Conservation (phyloP, 2,888 invertebrate genomes). For the Chaetoderma sp. region DNA sequence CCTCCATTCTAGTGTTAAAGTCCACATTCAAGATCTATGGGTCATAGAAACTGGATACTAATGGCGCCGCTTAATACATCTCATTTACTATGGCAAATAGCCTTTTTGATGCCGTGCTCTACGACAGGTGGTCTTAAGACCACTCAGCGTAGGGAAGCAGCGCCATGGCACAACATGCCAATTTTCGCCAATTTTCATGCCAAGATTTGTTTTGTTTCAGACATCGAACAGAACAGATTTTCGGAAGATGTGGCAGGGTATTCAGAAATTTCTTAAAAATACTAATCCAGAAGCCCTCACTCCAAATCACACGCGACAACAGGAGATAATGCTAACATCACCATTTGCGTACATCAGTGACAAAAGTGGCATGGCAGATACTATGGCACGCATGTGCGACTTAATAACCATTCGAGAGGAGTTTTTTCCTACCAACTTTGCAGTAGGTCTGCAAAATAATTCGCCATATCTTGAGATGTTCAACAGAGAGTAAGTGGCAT, state of each 20-base stretch:
- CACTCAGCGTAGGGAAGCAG: no score
- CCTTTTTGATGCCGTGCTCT: no score
- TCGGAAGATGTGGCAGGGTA: slow-evolving; percentile 4
- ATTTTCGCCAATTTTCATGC: no score
- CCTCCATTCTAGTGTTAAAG: no score
- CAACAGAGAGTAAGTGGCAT: slow-evolving; percentile 49
- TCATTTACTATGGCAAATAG: no score
- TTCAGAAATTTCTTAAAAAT: neutral
- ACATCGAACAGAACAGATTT: slow-evolving; percentile 1
- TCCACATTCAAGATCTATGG: no score
- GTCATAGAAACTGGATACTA: no score
- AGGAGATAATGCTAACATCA: slow-evolving; percentile 2
- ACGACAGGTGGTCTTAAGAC: no score
- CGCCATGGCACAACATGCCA: no score
- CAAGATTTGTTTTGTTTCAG: no score
- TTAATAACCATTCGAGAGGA: slow-evolving; percentile 49
- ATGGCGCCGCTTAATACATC: no score
- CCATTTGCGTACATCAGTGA: slow-evolving; percentile 46
- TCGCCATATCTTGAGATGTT: slow-evolving; percentile 51
- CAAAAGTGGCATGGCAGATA: slow-evolving; percentile 45
- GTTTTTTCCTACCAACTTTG: slow-evolving; percentile 52
- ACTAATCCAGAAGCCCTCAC: neutral
- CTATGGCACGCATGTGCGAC: slow-evolving; percentile 47
- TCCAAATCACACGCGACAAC: neutral
- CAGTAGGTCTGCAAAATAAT: slow-evolving; percentile 51